These are phyloP conservation scores for Callopanchax toddi DNA, from an alignment of 2,113 vertebrate species.

Conservation along the genomic window DNA sequence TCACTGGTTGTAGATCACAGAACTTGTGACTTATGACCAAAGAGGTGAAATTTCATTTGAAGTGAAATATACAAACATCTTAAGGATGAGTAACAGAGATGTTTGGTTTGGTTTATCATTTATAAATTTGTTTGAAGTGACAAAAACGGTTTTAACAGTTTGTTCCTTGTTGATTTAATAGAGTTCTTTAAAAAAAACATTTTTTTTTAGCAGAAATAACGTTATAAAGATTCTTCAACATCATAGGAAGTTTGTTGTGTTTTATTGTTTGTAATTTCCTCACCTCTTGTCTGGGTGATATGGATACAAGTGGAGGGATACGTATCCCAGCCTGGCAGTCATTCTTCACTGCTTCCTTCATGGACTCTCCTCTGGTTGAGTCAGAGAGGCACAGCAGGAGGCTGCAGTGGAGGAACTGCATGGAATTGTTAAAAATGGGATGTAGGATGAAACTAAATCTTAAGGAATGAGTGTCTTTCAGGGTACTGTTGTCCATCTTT, in stretches of 20 bases:
- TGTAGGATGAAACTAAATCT: conserved; percentile 79
- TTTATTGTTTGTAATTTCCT: neutral
- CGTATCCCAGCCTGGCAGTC: conserved; percentile 38
- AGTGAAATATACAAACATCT: too few species aligned
- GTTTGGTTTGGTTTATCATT: too few species aligned
- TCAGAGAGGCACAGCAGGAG: conserved; percentile 68
- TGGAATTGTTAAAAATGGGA: conserved; percentile 76
- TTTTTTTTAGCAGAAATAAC: too few species aligned
- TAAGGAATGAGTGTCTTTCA: conserved; percentile 16
- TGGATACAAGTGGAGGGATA: conserved; percentile 67
- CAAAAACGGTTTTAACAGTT: too few species aligned
- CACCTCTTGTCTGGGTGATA: conserved; percentile 64
- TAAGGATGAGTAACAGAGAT: too few species aligned
- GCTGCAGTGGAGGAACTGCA: conserved; percentile 85
- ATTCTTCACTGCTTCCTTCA: neutral
- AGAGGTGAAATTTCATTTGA: too few species aligned
- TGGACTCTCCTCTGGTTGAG: neutral
- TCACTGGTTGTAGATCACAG: too few species aligned
- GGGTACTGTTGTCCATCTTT: neutral
- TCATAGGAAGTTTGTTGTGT: neutral
- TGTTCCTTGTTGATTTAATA: too few species aligned
- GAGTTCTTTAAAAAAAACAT: too few species aligned
- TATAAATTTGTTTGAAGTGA: too few species aligned
- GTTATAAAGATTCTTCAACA: too few species aligned
- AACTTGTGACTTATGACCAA: too few species aligned